Evolutionary conservation across 2,888 invertebrate genomes (phyloP).

Genomic region (Iselma pallidipennis): DNA sequence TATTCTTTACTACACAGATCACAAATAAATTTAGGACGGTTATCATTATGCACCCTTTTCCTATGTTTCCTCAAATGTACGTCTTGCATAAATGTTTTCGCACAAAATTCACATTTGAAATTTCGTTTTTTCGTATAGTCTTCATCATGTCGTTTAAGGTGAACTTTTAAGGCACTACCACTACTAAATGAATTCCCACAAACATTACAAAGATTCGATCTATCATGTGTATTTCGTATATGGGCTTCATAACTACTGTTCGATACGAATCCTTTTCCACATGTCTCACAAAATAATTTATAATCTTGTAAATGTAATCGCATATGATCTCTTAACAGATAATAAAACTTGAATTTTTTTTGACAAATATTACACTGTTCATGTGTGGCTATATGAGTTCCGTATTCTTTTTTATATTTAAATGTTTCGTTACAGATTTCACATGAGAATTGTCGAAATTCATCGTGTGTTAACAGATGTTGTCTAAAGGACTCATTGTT

Average conservation of each 20-base stretch:
- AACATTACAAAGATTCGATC: not conserved
- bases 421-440: not conserved
- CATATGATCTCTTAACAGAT: conserved; percentile 54
- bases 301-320: conserved; percentile 5
- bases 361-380: conserved; percentile 53
- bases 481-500: not conserved
- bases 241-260: conserved; percentile 36
- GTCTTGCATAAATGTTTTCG: not conserved
- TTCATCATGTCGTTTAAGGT: not conserved
- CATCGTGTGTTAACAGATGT: not conserved
- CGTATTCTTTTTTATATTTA: not conserved
- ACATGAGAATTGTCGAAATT: not conserved
- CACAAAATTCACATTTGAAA: conserved; percentile 5
- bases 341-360: conserved; percentile 57
- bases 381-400: conserved; percentile 43
- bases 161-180: not conserved
- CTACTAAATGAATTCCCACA: not conserved
- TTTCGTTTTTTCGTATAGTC: not conserved
- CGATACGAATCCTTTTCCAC: not conserved
- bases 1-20: conserved; percentile 57
- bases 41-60: not conserved
- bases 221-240: not conserved
- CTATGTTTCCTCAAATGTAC: not conserved
- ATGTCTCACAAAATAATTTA: not conserved
- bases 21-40: conserved; percentile 26